Evolutionary conservation across 2,888 invertebrate species (phyloP), one percentile per base, ranked within the genome.

Genomic region (Axea sp.): DNA sequence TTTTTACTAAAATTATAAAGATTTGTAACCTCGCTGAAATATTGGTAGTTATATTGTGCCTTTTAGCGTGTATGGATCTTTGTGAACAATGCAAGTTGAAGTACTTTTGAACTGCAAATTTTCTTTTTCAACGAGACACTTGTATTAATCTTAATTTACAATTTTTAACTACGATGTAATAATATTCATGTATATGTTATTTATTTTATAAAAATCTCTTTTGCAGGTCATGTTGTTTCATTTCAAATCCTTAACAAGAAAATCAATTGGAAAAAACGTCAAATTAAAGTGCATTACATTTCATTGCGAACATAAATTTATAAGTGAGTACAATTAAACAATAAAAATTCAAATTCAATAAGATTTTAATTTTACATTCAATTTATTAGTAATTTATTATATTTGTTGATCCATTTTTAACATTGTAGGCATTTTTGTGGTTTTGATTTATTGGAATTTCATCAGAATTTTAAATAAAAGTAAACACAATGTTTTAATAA

Each of bases 1-100:
- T 35, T 49, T 1, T 33, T 43, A 33, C 31, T n/a, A 19, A 19
- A 68, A 28, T 80, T 80, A 78, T 81, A 79, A 75, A 80, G 68
- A 75, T 74, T 78, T 83, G 86, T 86, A 86, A 85, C 84, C 84
- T 84, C 85, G 86, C 84, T 86, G 84, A 84, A 79, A 77, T 78
- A 84, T 85, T 86, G 85, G 86, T 86, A 84, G 84, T 84, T 85
- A 85, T 85, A 85, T 84, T 80, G 86, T 86, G 86, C 86, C 86
- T 86, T 86, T 85, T 86, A 86, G 84, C 83, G 76, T 82, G 78
- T 85, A 84, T 81, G 82, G 80, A 81, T 79, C 82, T 82, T 78
- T 76, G 78, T 80, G 82, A 83, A 80, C 78, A 82, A 82, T 82
- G 84, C 81, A 84, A 84, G 81, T 82, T 82, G 55, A 41, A 83